Evolutionary conservation across 1,140 invertebrate genomes (phyloP), one percentile per base, ranked within the genome.

Genomic region (Drosophila orena): DNA sequence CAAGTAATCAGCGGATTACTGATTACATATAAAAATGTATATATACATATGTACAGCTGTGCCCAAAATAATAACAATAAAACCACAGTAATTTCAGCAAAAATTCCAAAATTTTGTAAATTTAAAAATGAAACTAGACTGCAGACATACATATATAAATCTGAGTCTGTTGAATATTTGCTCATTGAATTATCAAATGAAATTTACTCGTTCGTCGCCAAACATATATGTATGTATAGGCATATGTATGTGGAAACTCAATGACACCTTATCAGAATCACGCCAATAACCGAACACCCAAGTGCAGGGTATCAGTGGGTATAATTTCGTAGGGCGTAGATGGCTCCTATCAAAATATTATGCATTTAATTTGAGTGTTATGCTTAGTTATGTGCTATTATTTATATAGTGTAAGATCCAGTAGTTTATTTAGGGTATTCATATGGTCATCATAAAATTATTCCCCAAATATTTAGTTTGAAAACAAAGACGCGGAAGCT

Each of bases 231-330:
- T 1, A 35, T 7, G 8, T 14, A 37, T 3, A 14, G 14, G 14
- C 11, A 38, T 38, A 12, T 38, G 57, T 54, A 59, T 49, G 79
- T 47, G 37, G 44, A 75, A 58, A 24, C 80, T 88, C 74, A 86
- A 86, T 81, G 78, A 69, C 83, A 86, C 56, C 78, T 86, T 86
- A 86, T 86, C 81, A 85, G 68, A 72, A 69, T 49, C 62, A 38
- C 66, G 24, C 42, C 22, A 22, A 57, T 27, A 37, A 55, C 17
- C 58, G 14, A 40, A 49, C 49, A 47, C 44, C 8, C 37, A 22
- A 11, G 11, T 53, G 60, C 8, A 34, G 37, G 37, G 43, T 34
- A 64, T 50, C 24, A 64, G 15, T 34, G 17, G 20, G 17, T 42
- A 34, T 40, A n/a, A 15, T 42, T 34, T 66, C 11, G 11, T 17